phyloP scores from a whole-genome alignment of 2,797 vertebrate genomes.

The Bovichtus variegatus region DNA sequence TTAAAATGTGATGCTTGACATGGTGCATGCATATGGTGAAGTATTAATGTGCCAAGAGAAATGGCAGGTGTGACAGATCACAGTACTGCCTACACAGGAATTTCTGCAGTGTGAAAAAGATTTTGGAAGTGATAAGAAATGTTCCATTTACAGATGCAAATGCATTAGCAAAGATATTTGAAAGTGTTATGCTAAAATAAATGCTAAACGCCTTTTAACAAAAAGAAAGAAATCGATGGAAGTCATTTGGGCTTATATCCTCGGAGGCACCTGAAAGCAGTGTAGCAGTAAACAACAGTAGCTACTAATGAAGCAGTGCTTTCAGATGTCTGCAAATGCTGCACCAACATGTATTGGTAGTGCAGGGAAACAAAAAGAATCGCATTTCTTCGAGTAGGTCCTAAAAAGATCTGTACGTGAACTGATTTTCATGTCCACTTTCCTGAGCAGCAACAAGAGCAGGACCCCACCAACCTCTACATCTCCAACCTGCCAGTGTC shows the following conservation, averaged over 20 bases:
- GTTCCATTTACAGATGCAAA: constrained; percentile 29
- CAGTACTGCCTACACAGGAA: constrained; percentile 39
- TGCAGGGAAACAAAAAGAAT: background rate
- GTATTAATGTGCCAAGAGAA: constrained; percentile 25
- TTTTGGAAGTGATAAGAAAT: constrained; percentile 17
- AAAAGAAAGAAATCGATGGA: too few species aligned
- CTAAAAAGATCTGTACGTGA: background rate
- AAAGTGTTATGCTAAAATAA: constrained; percentile 16
- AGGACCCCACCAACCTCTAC: constrained; percentile 97
- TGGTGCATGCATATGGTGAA: constrained; percentile 12
- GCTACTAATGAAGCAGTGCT: background rate
- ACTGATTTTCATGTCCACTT: constrained; percentile 1
- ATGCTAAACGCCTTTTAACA: background rate
- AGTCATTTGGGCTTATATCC: background rate
- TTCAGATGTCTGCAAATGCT: background rate
- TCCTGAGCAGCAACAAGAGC: constrained; percentile 93
- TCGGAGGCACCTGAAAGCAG: background rate
- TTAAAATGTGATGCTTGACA: constrained; percentile 20
- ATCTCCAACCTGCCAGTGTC: constrained; percentile 96
- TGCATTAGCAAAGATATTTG: constrained; percentile 1
- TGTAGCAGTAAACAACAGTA: background rate
- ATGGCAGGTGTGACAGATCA: constrained; percentile 33
- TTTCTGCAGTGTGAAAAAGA: constrained; percentile 24
- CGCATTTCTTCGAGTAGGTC: background rate
- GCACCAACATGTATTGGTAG: background rate